phyloP scores from a whole-genome alignment of 37 sponge, comb jelly and placozoan species.

The Aplysina aerophoba region DNA sequence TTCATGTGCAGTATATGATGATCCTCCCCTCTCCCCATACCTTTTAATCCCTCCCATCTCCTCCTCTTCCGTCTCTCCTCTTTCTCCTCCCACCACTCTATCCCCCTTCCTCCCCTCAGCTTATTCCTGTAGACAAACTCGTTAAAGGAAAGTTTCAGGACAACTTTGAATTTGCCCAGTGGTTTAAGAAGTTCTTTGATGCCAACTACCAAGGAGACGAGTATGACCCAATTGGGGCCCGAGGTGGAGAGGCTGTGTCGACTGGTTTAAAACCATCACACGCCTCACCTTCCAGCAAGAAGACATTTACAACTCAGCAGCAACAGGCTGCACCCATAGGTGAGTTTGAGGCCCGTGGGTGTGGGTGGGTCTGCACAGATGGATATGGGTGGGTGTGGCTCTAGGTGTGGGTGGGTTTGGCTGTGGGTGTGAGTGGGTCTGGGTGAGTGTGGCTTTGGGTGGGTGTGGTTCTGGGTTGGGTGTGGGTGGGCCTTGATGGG shows the following conservation, averaged over 20 bases:
- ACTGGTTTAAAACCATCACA: constrained; percentile 44
- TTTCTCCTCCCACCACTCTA: too few relatives aligned
- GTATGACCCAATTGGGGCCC: constrained; percentile 79
- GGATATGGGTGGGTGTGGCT: neutral
- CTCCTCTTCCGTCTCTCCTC: neutral
- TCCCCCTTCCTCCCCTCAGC: too few relatives aligned
- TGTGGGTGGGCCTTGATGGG: neutral
- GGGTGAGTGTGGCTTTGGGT: neutral
- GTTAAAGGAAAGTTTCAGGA: constrained; percentile 97
- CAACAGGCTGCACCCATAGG: neutral
- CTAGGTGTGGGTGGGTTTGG: neutral
- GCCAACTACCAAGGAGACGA: constrained; percentile 86
- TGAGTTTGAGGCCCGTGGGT: neutral
- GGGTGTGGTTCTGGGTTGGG: too few relatives aligned
- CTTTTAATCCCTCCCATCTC: neutral
- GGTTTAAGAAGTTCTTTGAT: constrained; percentile 98
- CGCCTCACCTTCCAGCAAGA: neutral
- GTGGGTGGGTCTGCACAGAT: neutral
- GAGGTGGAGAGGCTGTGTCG: constrained; percentile 57
- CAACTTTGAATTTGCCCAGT: constrained; percentile 98
- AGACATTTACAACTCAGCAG: neutral
- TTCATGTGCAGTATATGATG: too few relatives aligned
- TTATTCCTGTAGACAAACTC: constrained; percentile 87
- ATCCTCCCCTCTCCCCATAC: constrained; percentile 2
- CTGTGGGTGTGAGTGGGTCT: neutral